Evolutionary conservation across 2,888 invertebrate genomes (phyloP), one percentile per base, ranked within the genome.

Genomic region (Drosophila barbarae): DNA sequence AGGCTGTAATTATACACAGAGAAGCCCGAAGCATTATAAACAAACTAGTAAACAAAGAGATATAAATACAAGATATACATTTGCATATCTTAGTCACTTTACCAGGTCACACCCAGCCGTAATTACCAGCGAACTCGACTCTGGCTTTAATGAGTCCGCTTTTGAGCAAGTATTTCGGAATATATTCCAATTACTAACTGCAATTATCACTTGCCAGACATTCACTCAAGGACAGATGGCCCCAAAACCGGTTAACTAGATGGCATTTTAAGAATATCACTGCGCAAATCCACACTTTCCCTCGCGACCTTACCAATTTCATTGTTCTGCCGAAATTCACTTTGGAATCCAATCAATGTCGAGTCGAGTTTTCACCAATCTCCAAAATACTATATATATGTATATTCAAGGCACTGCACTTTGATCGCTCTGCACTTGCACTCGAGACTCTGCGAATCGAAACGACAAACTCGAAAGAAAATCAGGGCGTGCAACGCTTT

Each of bases 381-480:
- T 79, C 69, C 49, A 23, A 44, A 46, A 50, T 30, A 34, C 26
- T 32, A 3, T 30, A 4, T 32, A n/a, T 35, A 15, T 35, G 7
- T 35, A n/a, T 23, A 41, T 49, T 52, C 39, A 34, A 60, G 50
- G 65, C 61, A 65, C 55, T 63, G 58, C 60, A 42, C 50, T 38
- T 32, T 54, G 57, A 26, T n/a, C 28, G 67, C 69, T 69, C 69
- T 84, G 86, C 88, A 89, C 88, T 88, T 88, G 86, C 87, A 87
- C 87, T 84, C 88, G 87, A 87, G 86, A 88, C 89, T 88, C 88
- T 89, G 88, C 87, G 86, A 87, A 88, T 86, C 87, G 85, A 87
- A 88, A 87, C 86, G 88, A 88, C 88, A 87, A 75, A 89, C 88
- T 89, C 87, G 86, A 88, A 88, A 87, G 87, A 89, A 88, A 88